A percentile compares a stretch with the other conserved stretches of the same genome.
Evolutionary conservation across 1,140 invertebrate genomes (phyloP).

Genomic region (Sitophilus oryzae): DNA sequence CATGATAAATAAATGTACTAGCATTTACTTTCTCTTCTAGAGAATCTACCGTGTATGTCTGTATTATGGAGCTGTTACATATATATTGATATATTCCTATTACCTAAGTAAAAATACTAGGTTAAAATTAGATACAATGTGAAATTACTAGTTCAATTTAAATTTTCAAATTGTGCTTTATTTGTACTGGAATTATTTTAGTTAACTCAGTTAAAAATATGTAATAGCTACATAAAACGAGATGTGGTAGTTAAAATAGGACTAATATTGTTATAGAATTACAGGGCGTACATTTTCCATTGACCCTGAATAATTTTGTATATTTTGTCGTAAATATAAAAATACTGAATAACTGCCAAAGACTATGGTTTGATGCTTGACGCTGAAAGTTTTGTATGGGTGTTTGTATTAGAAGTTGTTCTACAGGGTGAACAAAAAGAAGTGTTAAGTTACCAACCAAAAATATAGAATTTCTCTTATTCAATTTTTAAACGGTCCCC

Average conservation of each 20-base stretch:
- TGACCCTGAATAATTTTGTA: slow-evolving; percentile 19
- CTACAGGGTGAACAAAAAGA: slow-evolving; percentile 4
- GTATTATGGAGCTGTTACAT: too few species aligned
- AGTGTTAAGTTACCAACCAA: background rate
- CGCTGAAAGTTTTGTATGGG: background rate
- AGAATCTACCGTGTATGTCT: too few species aligned
- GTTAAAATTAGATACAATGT: too few species aligned
- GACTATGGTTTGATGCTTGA: slow-evolving; percentile 20
- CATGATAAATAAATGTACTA: too few species aligned
- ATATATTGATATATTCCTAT: too few species aligned
- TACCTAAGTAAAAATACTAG: too few species aligned
- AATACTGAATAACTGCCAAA: slow-evolving; percentile 30
- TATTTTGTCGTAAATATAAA: slow-evolving; percentile 22
- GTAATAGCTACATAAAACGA: background rate
- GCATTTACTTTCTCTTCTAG: too few species aligned
- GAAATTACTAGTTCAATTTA: too few species aligned
- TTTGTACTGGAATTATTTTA: too few species aligned
- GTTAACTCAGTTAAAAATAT: background rate
- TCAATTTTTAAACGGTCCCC: background rate
- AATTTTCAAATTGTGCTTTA: too few species aligned
- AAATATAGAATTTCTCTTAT: background rate
- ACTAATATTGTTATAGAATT: background rate
- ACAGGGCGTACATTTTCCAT: slow-evolving; percentile 4
- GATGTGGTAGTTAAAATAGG: background rate
- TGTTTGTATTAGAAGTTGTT: background rate